phyloP scores from a whole-genome alignment of 2,113 vertebrate genomes.

The Podilymbus podiceps region DNA sequence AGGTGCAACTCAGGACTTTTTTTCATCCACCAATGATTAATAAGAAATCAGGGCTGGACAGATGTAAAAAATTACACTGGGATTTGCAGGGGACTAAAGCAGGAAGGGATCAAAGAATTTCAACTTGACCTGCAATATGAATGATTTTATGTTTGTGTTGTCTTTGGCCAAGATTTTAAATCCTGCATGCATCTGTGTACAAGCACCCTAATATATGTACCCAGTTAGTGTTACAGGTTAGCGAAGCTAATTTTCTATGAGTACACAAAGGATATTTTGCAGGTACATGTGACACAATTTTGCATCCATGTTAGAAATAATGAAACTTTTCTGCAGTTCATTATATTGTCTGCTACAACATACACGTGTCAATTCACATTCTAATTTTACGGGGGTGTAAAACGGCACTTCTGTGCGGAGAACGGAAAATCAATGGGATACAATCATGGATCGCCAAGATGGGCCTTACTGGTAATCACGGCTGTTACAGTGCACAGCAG shows the following conservation, averaged over 20 bases:
- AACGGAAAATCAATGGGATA: neutral
- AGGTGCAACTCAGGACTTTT: neutral
- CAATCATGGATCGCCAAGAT: neutral
- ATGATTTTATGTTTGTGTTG: neutral
- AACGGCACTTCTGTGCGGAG: neutral
- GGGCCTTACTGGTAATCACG: neutral
- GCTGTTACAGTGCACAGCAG: neutral
- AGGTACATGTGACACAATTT: fast-evolving
- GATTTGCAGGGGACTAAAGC: neutral
- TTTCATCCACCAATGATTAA: neutral
- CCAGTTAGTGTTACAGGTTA: neutral
- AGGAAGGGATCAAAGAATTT: neutral
- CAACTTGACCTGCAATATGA: neutral
- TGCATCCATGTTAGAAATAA: neutral
- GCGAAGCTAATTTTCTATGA: neutral
- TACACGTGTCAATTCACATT: neutral
- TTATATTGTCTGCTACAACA: neutral
- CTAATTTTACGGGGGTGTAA: neutral
- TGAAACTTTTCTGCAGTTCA: neutral
- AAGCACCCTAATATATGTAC: neutral
- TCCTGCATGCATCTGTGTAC: neutral
- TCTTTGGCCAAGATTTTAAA: neutral
- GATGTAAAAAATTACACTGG: neutral
- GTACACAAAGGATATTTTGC: neutral
- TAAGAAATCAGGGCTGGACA: neutral